Base-by-base conservation (phyloP, 2,888 invertebrate genomes). In the Cremastinae sp. region DNA sequence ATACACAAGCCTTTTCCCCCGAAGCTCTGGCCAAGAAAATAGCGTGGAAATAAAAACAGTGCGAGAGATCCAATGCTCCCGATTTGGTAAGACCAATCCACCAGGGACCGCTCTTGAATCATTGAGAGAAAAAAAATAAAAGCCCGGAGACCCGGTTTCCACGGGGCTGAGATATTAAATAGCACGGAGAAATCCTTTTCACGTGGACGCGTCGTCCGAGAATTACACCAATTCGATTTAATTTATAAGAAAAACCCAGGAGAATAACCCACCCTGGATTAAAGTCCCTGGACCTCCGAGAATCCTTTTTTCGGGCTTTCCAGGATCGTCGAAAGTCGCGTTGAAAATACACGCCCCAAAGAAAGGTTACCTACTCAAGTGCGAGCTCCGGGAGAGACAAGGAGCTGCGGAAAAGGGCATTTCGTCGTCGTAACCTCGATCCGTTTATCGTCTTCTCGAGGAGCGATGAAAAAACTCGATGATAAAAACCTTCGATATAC, bases 201-300 rank as follows among this genome's bases (percentile, higher is more conserved):
- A 62, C 45, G 47, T 43, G 56, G 58, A 47, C 55, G 41, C 56
- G 20, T 79, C 80, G 78, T 79, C 71, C 78, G 68, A 66, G 78
- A 84, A 84, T 84, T 81, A 82, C 81, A 80, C 80, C 79, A 80
- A 83, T 83, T 82, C 79, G 79, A 85, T 85, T 84, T 82, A 80
- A 84, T 83, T 83, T 80, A 80, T 75, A 82, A 80, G 80, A 78
- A 82, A 53, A 80, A 68, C 80, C 79, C 78, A 65, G 72, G 66
- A 66, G 71, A 66, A 75, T 56, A 66, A 14, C 28, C 49, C 66
- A 14, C 35, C 35, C 43, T 37, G 71, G 71, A 71, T 66, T 71
- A 69, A 55, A 59, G 64, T 65, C 12, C 45, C 12, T 8, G 58
- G 16, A 72, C 72, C 76, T 62, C 12, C 49, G 18, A 35, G 49